Conservation (phyloP, 2,888 invertebrate genomes). For the Onchidella celtica region DNA sequence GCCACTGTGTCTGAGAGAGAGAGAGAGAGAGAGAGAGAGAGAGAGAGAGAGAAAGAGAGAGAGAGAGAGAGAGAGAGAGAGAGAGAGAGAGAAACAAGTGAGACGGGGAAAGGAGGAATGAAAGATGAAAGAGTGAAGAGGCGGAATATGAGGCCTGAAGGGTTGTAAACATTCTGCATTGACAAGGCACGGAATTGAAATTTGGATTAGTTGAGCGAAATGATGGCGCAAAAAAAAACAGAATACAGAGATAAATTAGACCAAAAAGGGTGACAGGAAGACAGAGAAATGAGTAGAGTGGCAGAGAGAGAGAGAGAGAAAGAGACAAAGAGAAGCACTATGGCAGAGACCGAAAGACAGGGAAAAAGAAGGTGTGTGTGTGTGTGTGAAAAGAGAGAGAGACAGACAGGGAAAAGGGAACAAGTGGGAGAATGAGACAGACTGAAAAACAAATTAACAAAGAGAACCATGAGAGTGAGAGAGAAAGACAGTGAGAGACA, state of each 20-base stretch:
- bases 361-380: slow-evolving; percentile 2
- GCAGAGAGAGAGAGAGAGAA: no score
- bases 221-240: no score
- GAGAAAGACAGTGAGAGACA: slow-evolving; percentile 5
- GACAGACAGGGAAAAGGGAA: no score
- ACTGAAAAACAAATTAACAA: no score
- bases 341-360: not conserved
- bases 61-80: slow-evolving; percentile 12
- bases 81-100: not conserved
- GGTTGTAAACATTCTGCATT: no score
- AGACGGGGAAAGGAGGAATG: no score
- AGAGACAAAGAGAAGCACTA: slow-evolving; percentile 6
- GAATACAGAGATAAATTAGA: no score
- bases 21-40: not conserved
- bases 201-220: no score
- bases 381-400: no score
- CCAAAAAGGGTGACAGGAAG: not conserved
- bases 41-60: not conserved
- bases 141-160: not conserved
- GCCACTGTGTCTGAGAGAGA: no score
- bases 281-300: not conserved
- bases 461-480: no score
- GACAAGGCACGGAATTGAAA: no score
- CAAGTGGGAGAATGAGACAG: slow-evolving; percentile 21
- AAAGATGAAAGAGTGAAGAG: not conserved